Percentiles rank a stretch among this genome's conserved stretches.
Evolutionary conservation across 2,797 vertebrate species (phyloP).

Genomic region (Gymnocypris eckloni): DNA sequence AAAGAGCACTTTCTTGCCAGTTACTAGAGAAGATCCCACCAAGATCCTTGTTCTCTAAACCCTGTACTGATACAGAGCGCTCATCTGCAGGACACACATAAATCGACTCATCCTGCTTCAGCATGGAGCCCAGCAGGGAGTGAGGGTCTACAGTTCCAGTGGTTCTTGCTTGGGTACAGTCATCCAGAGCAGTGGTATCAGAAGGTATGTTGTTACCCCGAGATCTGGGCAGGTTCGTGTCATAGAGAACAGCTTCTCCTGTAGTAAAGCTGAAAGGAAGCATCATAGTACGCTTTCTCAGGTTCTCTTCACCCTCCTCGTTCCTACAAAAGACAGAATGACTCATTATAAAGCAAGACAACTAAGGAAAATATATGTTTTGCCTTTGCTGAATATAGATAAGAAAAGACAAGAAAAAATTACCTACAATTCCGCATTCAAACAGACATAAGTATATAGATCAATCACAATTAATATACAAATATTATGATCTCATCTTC

Average conservation of each 20-base stretch:
- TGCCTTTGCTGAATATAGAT: background rate
- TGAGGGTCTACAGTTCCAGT: conserved; percentile 38
- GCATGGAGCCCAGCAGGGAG: conserved; percentile 75
- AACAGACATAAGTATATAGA: background rate
- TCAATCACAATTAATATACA: background rate
- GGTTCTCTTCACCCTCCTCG: conserved; percentile 79
- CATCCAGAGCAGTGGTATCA: conserved; percentile 69
- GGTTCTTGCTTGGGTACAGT: conserved; percentile 42
- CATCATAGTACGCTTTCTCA: conserved; percentile 71
- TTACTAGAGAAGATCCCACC: conserved; percentile 53
- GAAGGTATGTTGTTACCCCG: conserved; percentile 37
- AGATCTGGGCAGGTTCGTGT: conserved; percentile 58
- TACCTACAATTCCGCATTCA: background rate
- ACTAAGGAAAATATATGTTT: background rate
- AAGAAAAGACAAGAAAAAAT: background rate
- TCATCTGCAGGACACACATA: conserved; percentile 59
- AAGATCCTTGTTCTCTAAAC: conserved; percentile 62
- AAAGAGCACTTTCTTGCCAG: conserved; percentile 70
- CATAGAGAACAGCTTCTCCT: conserved; percentile 77
- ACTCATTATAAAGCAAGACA: background rate
- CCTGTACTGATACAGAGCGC: conserved; percentile 62
- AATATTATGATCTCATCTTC: background rate
- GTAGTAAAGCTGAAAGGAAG: conserved; percentile 77
- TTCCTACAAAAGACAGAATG: conserved; percentile 65
- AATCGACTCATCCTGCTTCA: conserved; percentile 73